phyloP scores from a whole-genome alignment of 37 sponge, comb jelly and placozoan genomes.

The Agelas oroides region DNA sequence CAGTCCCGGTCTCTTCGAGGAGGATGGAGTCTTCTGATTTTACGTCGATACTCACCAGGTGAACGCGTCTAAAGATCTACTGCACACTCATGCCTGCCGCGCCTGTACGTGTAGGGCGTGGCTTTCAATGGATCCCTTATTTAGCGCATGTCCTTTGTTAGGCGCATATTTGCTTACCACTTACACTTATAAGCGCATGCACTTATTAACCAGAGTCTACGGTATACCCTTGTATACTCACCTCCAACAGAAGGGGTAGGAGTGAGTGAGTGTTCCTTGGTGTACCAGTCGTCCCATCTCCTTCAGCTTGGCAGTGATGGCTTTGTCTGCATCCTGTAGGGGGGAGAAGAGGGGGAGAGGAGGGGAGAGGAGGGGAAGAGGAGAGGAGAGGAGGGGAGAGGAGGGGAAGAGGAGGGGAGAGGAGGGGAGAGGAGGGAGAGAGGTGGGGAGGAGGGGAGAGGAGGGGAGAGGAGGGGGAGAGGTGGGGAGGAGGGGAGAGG shows the following conservation, averaged over 20 bases:
- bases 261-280: conserved; percentile 80
- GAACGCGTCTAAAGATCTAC: no score
- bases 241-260: conserved; percentile 99
- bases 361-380: not conserved
- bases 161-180: no score
- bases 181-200: no score
- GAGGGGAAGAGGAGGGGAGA: conserved; percentile 8
- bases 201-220: not conserved
- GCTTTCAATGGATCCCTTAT: no score
- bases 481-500: no score
- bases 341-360: not conserved
- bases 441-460: not conserved
- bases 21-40: no score
- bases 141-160: no score
- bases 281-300: conserved; percentile 90
- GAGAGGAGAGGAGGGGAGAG: not conserved
- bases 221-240: no score
- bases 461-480: not conserved
- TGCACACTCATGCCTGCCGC: no score
- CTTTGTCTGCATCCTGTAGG: conserved; percentile 91
- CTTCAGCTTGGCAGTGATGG: conserved; percentile 88
- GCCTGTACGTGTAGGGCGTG: no score
- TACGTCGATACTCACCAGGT: no score
- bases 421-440: not conserved
- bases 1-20: no score